Evolutionary conservation across 2,113 vertebrate species (phyloP).

Genomic region (Mionectes macconnelli): DNA sequence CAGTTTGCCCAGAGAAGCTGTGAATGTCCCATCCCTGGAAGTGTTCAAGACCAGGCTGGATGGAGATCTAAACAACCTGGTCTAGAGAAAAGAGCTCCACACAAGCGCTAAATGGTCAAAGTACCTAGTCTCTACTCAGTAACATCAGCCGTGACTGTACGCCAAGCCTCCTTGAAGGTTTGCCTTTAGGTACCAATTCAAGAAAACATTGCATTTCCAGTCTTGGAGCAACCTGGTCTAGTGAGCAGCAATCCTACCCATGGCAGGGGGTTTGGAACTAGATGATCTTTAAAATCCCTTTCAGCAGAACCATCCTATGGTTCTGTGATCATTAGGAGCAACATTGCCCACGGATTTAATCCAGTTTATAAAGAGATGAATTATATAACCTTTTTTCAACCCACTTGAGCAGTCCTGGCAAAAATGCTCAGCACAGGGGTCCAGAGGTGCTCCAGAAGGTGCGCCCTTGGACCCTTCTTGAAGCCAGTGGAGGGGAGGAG

Average conservation of each 20-base stretch:
- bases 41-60: not conserved
- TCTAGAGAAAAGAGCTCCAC: not conserved
- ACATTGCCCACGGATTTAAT: not conserved
- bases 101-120: fast-evolving
- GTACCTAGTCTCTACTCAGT: not conserved
- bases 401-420: not conserved
- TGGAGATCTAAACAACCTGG: not conserved
- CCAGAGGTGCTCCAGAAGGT: not conserved
- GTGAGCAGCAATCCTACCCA: not conserved
- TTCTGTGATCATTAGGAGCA: not conserved
- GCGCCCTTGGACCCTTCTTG: fast-evolving
- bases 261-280: not conserved
- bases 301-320: not conserved
- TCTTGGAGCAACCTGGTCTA: not conserved
- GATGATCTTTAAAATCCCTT: not conserved
- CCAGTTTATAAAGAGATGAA: not conserved
- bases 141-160: not conserved
- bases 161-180: not conserved
- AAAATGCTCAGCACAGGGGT: not conserved
- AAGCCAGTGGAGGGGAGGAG: not conserved
- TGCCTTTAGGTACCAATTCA: not conserved
- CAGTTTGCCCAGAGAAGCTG: not conserved
- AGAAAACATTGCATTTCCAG: not conserved
- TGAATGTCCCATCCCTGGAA: not conserved
- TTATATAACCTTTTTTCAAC: not conserved